Evolutionary conservation across 35 echinoderm and acorn worm genomes (phyloP).

Genomic region (Antedon bifida): DNA sequence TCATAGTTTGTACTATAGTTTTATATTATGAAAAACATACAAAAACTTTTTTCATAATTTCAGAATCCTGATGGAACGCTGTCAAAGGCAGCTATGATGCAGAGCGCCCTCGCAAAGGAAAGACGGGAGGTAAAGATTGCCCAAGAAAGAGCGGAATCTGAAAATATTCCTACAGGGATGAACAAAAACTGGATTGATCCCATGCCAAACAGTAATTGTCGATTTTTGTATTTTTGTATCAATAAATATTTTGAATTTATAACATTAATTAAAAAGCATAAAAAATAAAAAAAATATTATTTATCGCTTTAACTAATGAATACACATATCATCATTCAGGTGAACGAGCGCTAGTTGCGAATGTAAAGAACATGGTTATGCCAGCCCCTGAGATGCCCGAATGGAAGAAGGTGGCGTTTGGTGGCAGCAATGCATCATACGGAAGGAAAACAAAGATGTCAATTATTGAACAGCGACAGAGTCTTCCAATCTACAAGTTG

Average conservation of each 20-base stretch:
- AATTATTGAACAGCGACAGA: conserved; percentile 88
- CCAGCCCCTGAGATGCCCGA: conserved; percentile 84
- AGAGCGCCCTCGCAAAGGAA: conserved; percentile 80
- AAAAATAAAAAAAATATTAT: too few relatives aligned
- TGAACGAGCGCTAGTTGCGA: conserved; percentile 66
- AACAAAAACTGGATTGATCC: conserved; percentile 99
- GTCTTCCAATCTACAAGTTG: conserved; percentile 81
- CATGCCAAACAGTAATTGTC: conserved; percentile 91
- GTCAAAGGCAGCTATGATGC: conserved; percentile 99
- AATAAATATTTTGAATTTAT: too few relatives aligned
- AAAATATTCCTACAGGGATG: conserved; percentile 87
- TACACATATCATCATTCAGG: too few relatives aligned
- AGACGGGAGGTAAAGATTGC: conserved; percentile 85
- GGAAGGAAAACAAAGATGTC: conserved; percentile 86
- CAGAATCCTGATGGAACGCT: conserved; percentile 96
- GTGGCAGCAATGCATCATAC: conserved; percentile 93
- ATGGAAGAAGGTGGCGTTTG: conserved; percentile 94
- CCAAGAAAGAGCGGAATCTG: conserved; percentile 59
- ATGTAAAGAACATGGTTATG: conserved; percentile 66
- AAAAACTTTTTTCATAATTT: too few relatives aligned
- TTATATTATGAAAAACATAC: too few relatives aligned
- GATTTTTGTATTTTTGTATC: background rate
- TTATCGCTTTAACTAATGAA: too few relatives aligned
- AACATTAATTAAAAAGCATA: too few relatives aligned
- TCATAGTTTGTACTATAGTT: too few relatives aligned